A percentile compares a stretch with the other conserved stretches of the same genome.
These are phyloP conservation scores for Heteromurus nitidus DNA, from an alignment of 2,888 invertebrate species.

Conservation along the genomic window DNA sequence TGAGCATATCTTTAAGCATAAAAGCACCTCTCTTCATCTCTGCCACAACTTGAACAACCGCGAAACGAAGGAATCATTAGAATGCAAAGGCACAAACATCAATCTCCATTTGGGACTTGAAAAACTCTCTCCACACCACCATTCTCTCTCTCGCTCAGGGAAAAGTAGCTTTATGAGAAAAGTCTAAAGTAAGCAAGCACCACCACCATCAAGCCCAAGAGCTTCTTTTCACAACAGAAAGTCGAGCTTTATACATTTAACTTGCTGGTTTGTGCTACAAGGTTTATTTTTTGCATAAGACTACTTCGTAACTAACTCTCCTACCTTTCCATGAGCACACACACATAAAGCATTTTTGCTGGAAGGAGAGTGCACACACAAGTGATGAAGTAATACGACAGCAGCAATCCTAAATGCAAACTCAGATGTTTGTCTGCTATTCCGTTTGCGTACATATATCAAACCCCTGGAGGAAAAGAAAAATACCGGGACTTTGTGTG, in stretches of 20 bases:
- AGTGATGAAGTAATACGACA: slow-evolving; percentile 24
- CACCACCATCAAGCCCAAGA: slow-evolving; percentile 28
- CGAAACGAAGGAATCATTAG: slow-evolving; percentile 69
- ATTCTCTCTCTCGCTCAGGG: slow-evolving; percentile 10
- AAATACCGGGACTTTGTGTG: neutral
- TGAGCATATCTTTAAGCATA: slow-evolving; percentile 60
- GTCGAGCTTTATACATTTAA: neutral
- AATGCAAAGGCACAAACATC: slow-evolving; percentile 72
- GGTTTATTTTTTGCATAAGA: too few species aligned
- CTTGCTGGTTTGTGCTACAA: too few species aligned
- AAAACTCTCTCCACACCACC: slow-evolving; percentile 46
- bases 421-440: slow-evolving; percentile 51
- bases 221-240: slow-evolving; percentile 1
- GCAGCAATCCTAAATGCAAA: slow-evolving; percentile 49
- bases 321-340: neutral
- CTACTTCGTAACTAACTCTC: too few species aligned
- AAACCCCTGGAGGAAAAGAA: slow-evolving; percentile 44
- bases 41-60: slow-evolving; percentile 56
- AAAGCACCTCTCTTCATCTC: slow-evolving; percentile 60
- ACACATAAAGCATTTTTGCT: slow-evolving; percentile 43
- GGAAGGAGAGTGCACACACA: slow-evolving; percentile 16
- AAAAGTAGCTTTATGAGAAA: slow-evolving; percentile 29
- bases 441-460: too few species aligned
- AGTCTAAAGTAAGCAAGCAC: neutral
- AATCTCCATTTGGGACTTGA: slow-evolving; percentile 71